Evolutionary conservation across 2,888 invertebrate genomes (phyloP), one percentile per base, ranked within the genome.

Genomic region (Marasmarcha lunaedactyla): DNA sequence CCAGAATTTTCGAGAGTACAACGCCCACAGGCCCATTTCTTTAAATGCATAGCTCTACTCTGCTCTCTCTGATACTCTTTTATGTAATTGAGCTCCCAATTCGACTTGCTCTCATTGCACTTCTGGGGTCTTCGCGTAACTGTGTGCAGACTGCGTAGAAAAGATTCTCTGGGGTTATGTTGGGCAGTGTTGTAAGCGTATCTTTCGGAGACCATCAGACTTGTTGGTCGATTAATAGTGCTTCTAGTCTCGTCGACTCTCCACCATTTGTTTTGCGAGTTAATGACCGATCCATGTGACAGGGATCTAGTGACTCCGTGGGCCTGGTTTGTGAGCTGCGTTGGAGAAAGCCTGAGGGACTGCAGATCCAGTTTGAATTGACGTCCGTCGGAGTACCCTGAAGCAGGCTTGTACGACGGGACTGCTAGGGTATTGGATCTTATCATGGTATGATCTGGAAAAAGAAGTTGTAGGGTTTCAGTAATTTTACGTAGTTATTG

Each of bases 1-100:
- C 86, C 86, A 38, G 87, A 84, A 71, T 93, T 93, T 49, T 91
- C 87, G 26, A 93, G 70, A 0, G 93, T 93, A 61, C 93, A 93
- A 54, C 90, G 87, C 50, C 86, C 86, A 57, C 91, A 91, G 10
- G 89, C 87, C 91, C 91, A 91, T 38, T 85, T 85, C 50, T 83
- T 81, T 49, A 77, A 56, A 57, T 79, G 76, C 38, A 77, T 46
- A 15, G 65, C 73, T 42, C 55, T 71, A 42, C 78, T 74, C 49
- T 81, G 77, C 45, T 83, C 79, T 39, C 64, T 66, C 43, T 81
- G 79, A 46, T 81, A 84, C 33, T 83, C 78, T 43, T 83, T 74
- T 1, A 76, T 71, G 48, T 83, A 84, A 56, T 78, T 76, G 41
- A 79, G 47, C 45, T 84, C 83, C 81, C 84, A 83, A 55, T 84